Evolutionary conservation across 2,797 vertebrate genomes (phyloP), one percentile per base, ranked within the genome.

Genomic region (Lemur catta): DNA sequence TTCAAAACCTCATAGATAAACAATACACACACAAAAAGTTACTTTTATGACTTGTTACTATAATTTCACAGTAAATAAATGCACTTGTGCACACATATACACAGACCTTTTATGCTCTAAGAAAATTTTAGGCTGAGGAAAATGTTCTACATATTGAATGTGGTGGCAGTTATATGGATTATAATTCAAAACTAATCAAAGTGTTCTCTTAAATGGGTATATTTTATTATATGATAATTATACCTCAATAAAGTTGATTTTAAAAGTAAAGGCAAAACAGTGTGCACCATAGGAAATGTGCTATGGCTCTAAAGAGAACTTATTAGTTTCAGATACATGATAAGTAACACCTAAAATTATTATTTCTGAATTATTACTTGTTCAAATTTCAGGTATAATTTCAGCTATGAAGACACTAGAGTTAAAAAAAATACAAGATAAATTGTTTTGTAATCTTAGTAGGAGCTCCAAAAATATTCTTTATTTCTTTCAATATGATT

Each of bases 311-410:
- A 78, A 92, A 65, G 3, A 82, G 24, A 17, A 26, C 3, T 74
- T n/a, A 55, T 46, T 80, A 75, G 59, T 85, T 75, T 95, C 79
- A 81, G 59, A 55, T 52, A 75, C 7, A 46, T 85, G 41, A 91
- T 74, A 94, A 81, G 81, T 76, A 87, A 90, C 46, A 74, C 4
- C 13, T 78, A 86, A 92, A 92, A 41, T 92, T 75, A 50, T n/a
- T 20, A 72, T 52, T 55, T 86, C 17, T 90, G 28, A 94, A 59
- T 41, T 67, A 81, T 33, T 57, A 57, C 8, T 89, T 82, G 5
- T 59, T 79, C 61, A 92, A 50, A 78, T 57, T 91, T 79, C 55
- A 79, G 59, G 35, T 50, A 41, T 28, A 85, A 81, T 90, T 93
- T 50, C 43, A 93, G 28, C 33, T 81, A 71, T 79, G 48, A 63